Conservation (phyloP, 2,113 vertebrate genomes). For the cattle (Bos taurus) region ARS-UCD2.0 NC_037334.1:35105501-35106000, state of each 20-base stretch:
- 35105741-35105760: not conserved
- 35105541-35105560: not conserved
- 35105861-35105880: not conserved
- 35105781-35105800: not conserved
- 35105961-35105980: not conserved
- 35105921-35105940: not conserved
- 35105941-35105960: not conserved
- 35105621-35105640: not conserved
- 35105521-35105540: not conserved
- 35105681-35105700: not conserved
- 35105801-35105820: not conserved
- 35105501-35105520: not conserved
- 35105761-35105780: not conserved
- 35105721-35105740: not conserved
- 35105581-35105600: not conserved
- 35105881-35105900: not conserved
- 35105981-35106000: not conserved
- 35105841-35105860: not conserved
- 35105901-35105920: not conserved
- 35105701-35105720: not conserved
- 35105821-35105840: slow-evolving; percentile 10
- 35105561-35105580: not conserved
- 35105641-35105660: not conserved
- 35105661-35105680: not conserved
- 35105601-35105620: not conserved